Conservation (phyloP, 2,797 vertebrate species). For the Chromobotia macracanthus region DNA sequence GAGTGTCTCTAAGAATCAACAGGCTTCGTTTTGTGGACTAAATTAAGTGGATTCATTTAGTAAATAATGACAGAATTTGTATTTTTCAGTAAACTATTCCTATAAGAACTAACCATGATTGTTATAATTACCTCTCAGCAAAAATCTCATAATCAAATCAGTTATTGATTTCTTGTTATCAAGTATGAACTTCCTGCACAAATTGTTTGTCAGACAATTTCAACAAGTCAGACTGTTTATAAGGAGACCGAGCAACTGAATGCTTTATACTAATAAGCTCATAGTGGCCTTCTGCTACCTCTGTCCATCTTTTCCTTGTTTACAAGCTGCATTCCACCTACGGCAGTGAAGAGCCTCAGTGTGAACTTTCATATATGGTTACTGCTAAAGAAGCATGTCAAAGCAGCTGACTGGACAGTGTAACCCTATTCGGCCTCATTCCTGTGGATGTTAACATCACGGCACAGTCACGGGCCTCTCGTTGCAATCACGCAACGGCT, state of each 20-base stretch:
- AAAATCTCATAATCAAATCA: too few species aligned
- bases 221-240: not conserved
- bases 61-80: not conserved
- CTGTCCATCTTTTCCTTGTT: slow-evolving; percentile 42
- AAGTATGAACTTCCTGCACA: not conserved
- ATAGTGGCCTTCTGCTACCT: not conserved
- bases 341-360: slow-evolving; percentile 27
- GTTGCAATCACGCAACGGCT: slow-evolving; percentile 28
- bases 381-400: slow-evolving; percentile 38
- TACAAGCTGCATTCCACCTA: slow-evolving; percentile 46
- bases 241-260: not conserved
- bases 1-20: not conserved
- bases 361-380: slow-evolving; percentile 51
- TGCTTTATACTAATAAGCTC: slow-evolving; percentile 6
- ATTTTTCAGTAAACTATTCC: not conserved
- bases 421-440: slow-evolving; percentile 52
- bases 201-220: not conserved
- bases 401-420: slow-evolving; percentile 56
- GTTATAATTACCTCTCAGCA: not conserved
- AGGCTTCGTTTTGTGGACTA: too few species aligned
- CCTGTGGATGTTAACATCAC: slow-evolving; percentile 51
- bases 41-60: not conserved
- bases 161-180: too few species aligned
- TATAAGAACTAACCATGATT: not conserved
- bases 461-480: slow-evolving; percentile 26